Conservation (phyloP, 1,140 invertebrate genomes). For the Augochlora pura region DNA sequence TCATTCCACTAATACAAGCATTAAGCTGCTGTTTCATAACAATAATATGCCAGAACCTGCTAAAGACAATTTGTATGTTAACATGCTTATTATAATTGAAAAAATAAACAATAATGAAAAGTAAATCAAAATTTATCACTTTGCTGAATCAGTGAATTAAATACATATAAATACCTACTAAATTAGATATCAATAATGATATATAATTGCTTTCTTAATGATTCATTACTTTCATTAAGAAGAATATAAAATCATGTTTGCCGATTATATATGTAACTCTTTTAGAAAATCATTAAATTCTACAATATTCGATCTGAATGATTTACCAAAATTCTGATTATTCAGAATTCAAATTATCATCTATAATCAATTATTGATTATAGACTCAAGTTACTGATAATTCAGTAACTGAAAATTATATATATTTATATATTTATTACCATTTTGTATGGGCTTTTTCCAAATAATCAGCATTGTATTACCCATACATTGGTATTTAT, state of each 20-base stretch:
- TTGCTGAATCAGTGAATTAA: not conserved
- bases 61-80: too few relatives aligned
- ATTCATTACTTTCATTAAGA: not conserved
- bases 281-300: not conserved
- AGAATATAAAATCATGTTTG: not conserved
- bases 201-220: not conserved
- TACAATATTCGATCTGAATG: not conserved
- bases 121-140: not conserved
- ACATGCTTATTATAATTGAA: too few relatives aligned
- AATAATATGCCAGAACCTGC: too few relatives aligned
- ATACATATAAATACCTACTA: constrained; percentile 3
- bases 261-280: not conserved
- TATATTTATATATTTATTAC: too few relatives aligned
- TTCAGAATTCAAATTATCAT: too few relatives aligned
- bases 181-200: constrained; percentile 1
- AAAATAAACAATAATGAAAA: too few relatives aligned
- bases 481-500: not conserved
- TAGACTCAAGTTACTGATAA: too few relatives aligned
- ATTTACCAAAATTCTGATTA: too few relatives aligned
- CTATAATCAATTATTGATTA: too few relatives aligned
- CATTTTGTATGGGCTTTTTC: not conserved
- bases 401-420: too few relatives aligned
- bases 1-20: not conserved
- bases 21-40: not conserved
- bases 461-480: not conserved